Evolutionary conservation across 2,888 invertebrate genomes (phyloP).

Genomic region (Heliothis peltigera): DNA sequence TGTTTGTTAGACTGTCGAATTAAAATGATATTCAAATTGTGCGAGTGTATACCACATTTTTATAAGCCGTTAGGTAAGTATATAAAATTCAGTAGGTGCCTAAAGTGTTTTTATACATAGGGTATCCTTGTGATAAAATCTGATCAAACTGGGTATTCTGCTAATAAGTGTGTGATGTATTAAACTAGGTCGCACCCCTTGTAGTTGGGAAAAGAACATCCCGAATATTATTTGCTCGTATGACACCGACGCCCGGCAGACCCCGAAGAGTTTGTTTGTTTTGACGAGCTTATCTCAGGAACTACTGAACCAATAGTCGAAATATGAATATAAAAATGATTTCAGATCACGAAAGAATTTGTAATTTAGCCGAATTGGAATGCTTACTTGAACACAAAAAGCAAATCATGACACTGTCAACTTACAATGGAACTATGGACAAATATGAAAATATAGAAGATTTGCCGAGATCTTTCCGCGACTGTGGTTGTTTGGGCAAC

Average conservation of each 20-base stretch:
- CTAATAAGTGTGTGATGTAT: no score
- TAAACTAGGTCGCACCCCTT: no score
- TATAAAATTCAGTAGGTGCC: background rate
- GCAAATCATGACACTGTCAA: constrained; percentile 76
- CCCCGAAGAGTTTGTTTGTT: no score
- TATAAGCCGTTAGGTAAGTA: constrained; percentile 90
- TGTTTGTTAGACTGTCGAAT: constrained; percentile 93
- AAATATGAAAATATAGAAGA: constrained; percentile 60
- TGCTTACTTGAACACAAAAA: constrained; percentile 77
- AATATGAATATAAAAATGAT: no score
- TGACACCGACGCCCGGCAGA: no score
- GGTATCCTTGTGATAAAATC: no score
- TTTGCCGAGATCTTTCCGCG: constrained; percentile 74
- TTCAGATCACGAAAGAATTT: constrained; percentile 79
- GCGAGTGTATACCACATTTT: constrained; percentile 94
- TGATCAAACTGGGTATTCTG: no score
- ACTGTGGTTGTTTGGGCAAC: constrained; percentile 79
- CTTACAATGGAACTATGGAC: constrained; percentile 67
- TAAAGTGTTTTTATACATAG: background rate
- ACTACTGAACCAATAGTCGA: no score
- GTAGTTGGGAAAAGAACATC: no score
- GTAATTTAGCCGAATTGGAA: constrained; percentile 76
- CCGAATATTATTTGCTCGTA: no score
- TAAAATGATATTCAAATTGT: constrained; percentile 89
- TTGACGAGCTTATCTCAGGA: no score